Evolutionary conservation across 2,888 invertebrate genomes (phyloP).

Genomic region (Piscicola geometra): DNA sequence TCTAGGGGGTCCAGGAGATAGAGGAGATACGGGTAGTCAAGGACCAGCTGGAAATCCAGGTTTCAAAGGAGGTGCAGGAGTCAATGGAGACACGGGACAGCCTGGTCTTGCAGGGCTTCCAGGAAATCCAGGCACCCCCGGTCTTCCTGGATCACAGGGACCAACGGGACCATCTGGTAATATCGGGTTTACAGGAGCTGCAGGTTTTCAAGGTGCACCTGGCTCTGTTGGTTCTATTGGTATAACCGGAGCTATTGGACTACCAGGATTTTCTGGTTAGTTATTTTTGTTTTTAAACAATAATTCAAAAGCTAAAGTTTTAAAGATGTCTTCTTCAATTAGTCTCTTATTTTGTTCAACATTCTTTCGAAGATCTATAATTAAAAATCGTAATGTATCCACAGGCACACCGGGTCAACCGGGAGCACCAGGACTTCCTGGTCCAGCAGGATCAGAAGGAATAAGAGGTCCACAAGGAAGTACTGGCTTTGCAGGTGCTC

Average conservation of each 20-base stretch:
- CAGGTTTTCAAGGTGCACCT: slow-evolving; percentile 17
- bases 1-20: no score
- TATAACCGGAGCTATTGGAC: slow-evolving; percentile 28
- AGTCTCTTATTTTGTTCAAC: no score
- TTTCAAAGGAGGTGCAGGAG: background rate
- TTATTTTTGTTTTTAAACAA: no score
- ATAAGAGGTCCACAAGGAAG: background rate
- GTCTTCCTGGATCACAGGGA: no score
- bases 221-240: slow-evolving; percentile 62
- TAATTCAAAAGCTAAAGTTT: no score
- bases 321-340: no score
- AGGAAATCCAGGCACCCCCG: background rate
- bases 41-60: slow-evolving; percentile 31
- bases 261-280: no score
- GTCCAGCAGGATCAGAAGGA: slow-evolving; percentile 1
- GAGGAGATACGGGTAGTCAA: no score
- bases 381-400: no score
- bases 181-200: slow-evolving; percentile 5
- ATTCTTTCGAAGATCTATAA: no score
- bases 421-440: background rate
- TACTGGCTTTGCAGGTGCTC: background rate
- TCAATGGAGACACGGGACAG: slow-evolving; percentile 25
- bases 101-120: slow-evolving; percentile 12
- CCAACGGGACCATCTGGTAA: background rate
- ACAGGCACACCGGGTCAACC: background rate